A percentile compares a stretch with the other conserved stretches of the same genome.
Evolutionary conservation across 2,797 vertebrate species (phyloP).

Genomic region (Paramormyrops hopkinsi): DNA sequence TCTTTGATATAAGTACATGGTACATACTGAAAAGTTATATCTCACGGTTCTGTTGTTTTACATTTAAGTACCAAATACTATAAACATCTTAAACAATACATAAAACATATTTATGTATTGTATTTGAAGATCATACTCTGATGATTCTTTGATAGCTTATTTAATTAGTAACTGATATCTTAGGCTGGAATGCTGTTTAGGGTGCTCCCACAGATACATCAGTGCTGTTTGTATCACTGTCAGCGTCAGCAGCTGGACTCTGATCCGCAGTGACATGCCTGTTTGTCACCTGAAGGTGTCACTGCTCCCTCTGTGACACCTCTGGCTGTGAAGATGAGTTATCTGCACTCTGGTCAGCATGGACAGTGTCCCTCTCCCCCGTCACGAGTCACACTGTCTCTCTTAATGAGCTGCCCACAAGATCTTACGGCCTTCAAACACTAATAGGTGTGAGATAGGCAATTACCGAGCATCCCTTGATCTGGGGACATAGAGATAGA

Average conservation of each 20-base stretch:
- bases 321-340: slow-evolving; percentile 19
- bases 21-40: neutral
- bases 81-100: neutral
- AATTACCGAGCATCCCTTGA: slow-evolving; percentile 51
- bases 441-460: slow-evolving; percentile 50
- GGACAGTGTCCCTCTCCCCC: slow-evolving; percentile 1
- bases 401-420: slow-evolving; percentile 26
- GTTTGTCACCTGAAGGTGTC: slow-evolving; percentile 17
- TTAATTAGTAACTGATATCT: neutral
- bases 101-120: neutral
- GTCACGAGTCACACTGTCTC: slow-evolving; percentile 32
- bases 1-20: neutral
- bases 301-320: neutral
- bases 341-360: neutral
- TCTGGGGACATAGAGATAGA: slow-evolving; percentile 45
- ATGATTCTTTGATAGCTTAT: neutral
- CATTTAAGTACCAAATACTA: neutral
- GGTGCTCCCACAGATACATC: neutral
- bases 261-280: slow-evolving; percentile 6
- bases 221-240: neutral
- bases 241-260: neutral
- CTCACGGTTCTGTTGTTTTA: neutral
- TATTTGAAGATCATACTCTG: neutral
- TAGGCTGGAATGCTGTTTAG: neutral
- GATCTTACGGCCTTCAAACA: slow-evolving; percentile 20